Conservation (phyloP, 2,113 vertebrate species). For the Gallinago undulata region DNA sequence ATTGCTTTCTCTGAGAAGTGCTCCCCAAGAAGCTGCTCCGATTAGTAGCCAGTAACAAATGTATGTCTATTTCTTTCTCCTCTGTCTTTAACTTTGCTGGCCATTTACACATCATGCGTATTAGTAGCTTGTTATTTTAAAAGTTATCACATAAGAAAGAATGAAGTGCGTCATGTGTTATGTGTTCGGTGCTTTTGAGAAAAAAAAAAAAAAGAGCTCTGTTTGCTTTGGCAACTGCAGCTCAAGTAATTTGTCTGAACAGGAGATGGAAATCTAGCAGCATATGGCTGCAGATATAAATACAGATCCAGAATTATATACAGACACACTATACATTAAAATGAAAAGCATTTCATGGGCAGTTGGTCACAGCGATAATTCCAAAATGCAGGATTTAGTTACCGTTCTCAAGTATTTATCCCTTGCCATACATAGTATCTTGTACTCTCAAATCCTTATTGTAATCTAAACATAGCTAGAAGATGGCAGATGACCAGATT, state of each 20-base stretch:
- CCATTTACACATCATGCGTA: not conserved
- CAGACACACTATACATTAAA: slow-evolving; percentile 66
- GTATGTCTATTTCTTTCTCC: not conserved
- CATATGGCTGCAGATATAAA: slow-evolving; percentile 66
- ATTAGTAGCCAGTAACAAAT: not conserved
- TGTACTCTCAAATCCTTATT: slow-evolving; percentile 1
- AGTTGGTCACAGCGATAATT: slow-evolving; percentile 50
- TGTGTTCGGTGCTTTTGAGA: not conserved
- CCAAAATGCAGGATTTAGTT: slow-evolving; percentile 53
- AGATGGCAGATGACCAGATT: not conserved
- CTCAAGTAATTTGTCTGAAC: slow-evolving; percentile 66
- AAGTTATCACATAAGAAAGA: slow-evolving; percentile 55
- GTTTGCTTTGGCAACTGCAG: slow-evolving; percentile 74
- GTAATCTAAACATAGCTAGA: slow-evolving; percentile 23
- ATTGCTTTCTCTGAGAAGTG: not conserved
- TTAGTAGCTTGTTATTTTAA: slow-evolving; percentile 53
- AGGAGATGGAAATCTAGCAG: slow-evolving; percentile 65
- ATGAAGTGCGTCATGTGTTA: slow-evolving; percentile 41
- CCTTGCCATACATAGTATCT: slow-evolving; percentile 10
- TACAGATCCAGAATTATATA: slow-evolving; percentile 59
- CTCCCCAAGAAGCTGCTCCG: not conserved
- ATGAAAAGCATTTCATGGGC: slow-evolving; percentile 59
- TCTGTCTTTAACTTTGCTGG: slow-evolving; percentile 28
- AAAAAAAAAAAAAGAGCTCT: slow-evolving; percentile 8
- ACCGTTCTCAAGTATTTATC: slow-evolving; percentile 29